These are phyloP conservation scores for Sterrhoptilus dennistouni DNA, from an alignment of 2,113 vertebrate species.

Conservation along the genomic window DNA sequence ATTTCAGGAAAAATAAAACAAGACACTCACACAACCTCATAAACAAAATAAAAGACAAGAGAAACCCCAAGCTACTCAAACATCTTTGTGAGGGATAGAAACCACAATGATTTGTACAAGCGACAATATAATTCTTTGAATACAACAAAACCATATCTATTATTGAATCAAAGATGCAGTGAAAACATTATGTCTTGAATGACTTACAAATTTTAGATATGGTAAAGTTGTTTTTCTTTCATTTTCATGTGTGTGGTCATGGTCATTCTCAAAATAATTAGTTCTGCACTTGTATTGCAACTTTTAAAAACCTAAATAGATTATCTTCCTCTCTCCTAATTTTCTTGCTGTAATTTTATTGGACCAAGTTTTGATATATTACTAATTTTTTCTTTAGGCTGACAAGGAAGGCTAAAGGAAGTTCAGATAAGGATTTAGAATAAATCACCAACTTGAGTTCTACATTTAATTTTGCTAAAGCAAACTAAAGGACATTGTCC, in stretches of 20 bases:
- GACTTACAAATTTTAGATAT: neutral
- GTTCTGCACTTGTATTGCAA: neutral
- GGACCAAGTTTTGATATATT: neutral
- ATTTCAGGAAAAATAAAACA: neutral
- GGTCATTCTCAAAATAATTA: neutral
- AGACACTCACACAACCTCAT: neutral
- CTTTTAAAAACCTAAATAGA: neutral
- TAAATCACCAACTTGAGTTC: neutral
- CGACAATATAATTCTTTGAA: neutral
- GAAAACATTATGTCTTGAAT: neutral
- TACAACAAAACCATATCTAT: neutral
- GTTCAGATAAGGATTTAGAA: neutral
- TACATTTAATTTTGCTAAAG: neutral
- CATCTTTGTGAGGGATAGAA: neutral
- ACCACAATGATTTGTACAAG: neutral
- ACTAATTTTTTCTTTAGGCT: neutral
- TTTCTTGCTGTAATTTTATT: neutral
- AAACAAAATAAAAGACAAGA: neutral
- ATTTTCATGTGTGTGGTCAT: neutral
- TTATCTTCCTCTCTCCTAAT: neutral
- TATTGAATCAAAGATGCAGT: neutral
- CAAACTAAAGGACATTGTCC: neutral
- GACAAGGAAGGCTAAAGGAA: neutral
- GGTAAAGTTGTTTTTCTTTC: neutral
- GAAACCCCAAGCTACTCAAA: rapidly evolving